Percentiles rank a stretch among this genome's conserved stretches.
phyloP scores from a whole-genome alignment of 2,888 invertebrate genomes.

The Anthoptus insignis region DNA sequence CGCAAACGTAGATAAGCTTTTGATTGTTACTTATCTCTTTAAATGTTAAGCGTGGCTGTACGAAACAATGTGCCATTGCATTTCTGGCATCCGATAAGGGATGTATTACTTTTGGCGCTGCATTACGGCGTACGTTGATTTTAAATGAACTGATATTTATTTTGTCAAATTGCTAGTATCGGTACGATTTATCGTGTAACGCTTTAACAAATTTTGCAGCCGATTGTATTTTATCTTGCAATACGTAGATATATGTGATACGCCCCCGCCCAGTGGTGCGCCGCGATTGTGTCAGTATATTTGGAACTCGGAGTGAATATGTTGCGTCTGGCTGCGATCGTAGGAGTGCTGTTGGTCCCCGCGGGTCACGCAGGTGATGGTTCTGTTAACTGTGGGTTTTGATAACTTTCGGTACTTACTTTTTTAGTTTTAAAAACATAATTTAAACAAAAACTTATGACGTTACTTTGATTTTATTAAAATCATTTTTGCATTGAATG shows the following conservation, averaged over 20 bases:
- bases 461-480: too few relatives aligned
- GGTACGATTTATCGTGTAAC: conserved; percentile 1
- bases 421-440: too few relatives aligned
- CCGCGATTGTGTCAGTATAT: conserved; percentile 14
- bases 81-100: conserved; percentile 4
- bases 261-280: conserved; percentile 43
- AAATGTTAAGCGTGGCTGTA: background rate
- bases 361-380: conserved; percentile 60
- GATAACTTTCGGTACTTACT: too few relatives aligned
- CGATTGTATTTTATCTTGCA: conserved; percentile 67
- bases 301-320: conserved; percentile 43
- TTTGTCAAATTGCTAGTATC: background rate
- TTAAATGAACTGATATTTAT: background rate
- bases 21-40: background rate
- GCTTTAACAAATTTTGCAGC: conserved; percentile 60
- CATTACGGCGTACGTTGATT: too few relatives aligned
- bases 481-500: too few relatives aligned
- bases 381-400: conserved; percentile 52
- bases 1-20: background rate
- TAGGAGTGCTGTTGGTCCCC: conserved; percentile 59
- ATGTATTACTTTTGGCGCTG: background rate
- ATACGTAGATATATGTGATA: conserved; percentile 26
- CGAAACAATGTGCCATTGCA: background rate
- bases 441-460: too few relatives aligned
- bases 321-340: conserved; percentile 58